A percentile compares a stretch with the other conserved stretches of the same genome.
phyloP scores from a whole-genome alignment of 1,140 invertebrate genomes.

The Drosophila pectinifera region DNA sequence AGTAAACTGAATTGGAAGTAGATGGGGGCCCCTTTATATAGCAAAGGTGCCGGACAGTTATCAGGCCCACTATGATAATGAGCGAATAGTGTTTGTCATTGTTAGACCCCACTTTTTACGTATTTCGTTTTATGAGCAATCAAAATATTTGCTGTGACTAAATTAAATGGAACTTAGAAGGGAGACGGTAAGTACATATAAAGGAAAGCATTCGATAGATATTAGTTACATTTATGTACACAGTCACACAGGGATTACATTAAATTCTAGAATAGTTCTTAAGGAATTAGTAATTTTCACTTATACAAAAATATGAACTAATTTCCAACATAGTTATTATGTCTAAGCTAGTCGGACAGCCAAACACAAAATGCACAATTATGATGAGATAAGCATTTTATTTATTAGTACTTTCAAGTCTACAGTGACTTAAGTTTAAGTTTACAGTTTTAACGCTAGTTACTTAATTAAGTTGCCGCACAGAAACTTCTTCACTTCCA shows the following conservation, averaged over 20 bases:
- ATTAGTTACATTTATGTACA: too few relatives aligned
- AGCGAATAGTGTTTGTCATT: slow-evolving; percentile 42
- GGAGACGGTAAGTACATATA: background rate
- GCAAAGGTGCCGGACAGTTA: background rate
- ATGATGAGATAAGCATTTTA: too few relatives aligned
- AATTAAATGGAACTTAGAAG: background rate
- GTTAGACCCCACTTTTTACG: slow-evolving; percentile 27
- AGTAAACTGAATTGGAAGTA: slow-evolving; percentile 36
- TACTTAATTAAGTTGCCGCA: background rate
- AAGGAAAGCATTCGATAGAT: background rate
- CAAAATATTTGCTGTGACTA: background rate
- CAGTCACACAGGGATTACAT: too few relatives aligned
- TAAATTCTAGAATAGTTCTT: too few relatives aligned
- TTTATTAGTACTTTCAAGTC: too few relatives aligned
- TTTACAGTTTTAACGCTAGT: too few relatives aligned
- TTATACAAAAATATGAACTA: too few relatives aligned
- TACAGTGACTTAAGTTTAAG: too few relatives aligned
- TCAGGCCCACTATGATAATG: background rate
- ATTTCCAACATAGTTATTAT: too few relatives aligned
- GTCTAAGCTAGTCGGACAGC: too few relatives aligned
- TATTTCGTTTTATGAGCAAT: background rate
- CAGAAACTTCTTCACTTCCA: background rate
- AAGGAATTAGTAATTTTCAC: too few relatives aligned
- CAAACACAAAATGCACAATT: too few relatives aligned
- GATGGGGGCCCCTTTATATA: slow-evolving; percentile 8